Conservation (phyloP, 1,140 invertebrate species). For the Formica exsecta region DNA sequence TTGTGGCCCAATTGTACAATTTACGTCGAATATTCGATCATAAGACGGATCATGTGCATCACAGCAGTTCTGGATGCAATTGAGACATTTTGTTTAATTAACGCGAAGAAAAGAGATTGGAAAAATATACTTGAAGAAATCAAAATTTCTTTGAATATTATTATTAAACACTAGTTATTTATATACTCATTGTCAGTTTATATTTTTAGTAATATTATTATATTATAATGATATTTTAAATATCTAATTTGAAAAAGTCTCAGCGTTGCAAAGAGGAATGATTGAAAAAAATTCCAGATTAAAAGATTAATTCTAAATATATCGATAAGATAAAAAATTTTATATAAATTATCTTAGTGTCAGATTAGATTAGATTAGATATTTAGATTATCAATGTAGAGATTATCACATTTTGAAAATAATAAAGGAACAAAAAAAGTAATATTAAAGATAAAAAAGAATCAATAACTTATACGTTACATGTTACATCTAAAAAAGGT, state of each 20-base stretch:
- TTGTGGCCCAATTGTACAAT: neutral
- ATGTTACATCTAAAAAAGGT: neutral
- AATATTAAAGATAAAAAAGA: too few species aligned
- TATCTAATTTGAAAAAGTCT: neutral
- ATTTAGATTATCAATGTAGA: too few species aligned
- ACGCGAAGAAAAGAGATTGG: neutral
- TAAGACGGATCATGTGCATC: neutral
- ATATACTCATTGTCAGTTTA: too few species aligned
- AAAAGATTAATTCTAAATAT: too few species aligned
- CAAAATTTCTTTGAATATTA: neutral
- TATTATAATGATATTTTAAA: neutral
- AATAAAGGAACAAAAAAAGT: too few species aligned
- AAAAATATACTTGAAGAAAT: neutral
- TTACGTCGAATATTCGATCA: constrained; percentile 2
- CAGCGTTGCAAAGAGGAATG: too few species aligned
- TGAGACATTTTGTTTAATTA: neutral
- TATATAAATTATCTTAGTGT: too few species aligned
- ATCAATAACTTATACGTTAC: too few species aligned
- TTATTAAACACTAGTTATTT: constrained; percentile 3
- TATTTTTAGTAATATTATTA: neutral
- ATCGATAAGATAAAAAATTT: too few species aligned
- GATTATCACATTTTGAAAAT: too few species aligned
- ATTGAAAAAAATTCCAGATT: too few species aligned
- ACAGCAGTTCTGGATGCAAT: neutral
- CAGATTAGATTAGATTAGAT: too few species aligned